These are phyloP conservation scores for Cherax destructor DNA, from an alignment of 1,140 invertebrate genomes.

Conservation along the genomic window DNA sequence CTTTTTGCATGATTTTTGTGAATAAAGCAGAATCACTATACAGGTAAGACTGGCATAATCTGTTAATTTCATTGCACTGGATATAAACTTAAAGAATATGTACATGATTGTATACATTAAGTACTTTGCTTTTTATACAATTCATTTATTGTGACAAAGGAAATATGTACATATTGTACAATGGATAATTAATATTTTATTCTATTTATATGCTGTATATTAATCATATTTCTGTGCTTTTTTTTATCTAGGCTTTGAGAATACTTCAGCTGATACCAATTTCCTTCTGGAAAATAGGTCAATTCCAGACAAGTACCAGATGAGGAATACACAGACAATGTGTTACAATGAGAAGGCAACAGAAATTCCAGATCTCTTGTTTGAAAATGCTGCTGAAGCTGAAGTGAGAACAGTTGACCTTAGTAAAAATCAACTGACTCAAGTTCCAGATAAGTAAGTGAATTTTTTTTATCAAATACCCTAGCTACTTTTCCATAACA, in stretches of 20 bases:
- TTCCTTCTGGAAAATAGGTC: slow-evolving; percentile 71
- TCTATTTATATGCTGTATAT: background rate
- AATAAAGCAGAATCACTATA: no score
- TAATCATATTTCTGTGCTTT: background rate
- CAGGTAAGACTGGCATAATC: no score
- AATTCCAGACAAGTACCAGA: slow-evolving; percentile 70
- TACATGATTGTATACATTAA: no score
- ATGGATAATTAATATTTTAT: no score
- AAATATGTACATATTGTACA: no score
- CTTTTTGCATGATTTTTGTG: no score
- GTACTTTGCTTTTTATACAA: no score
- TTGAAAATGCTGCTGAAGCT: slow-evolving; percentile 82
- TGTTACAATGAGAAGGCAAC: slow-evolving; percentile 72
- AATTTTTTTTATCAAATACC: no score
- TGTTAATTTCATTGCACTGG: no score
- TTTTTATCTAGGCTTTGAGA: slow-evolving; percentile 58
- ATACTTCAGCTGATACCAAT: slow-evolving; percentile 48
- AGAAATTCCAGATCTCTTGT: slow-evolving; percentile 83
- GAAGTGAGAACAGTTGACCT: slow-evolving; percentile 86
- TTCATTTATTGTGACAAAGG: no score
- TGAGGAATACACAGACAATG: slow-evolving; percentile 61
- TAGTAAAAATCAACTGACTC: slow-evolving; percentile 84
- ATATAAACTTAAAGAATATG: no score
- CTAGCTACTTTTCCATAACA: background rate
- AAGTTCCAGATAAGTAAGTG: slow-evolving; percentile 82